Percentiles rank a stretch among this genome's conserved stretches.
These are phyloP conservation scores for Patella vulgata DNA, from an alignment of 1,140 invertebrate genomes.

Conservation along the genomic window DNA sequence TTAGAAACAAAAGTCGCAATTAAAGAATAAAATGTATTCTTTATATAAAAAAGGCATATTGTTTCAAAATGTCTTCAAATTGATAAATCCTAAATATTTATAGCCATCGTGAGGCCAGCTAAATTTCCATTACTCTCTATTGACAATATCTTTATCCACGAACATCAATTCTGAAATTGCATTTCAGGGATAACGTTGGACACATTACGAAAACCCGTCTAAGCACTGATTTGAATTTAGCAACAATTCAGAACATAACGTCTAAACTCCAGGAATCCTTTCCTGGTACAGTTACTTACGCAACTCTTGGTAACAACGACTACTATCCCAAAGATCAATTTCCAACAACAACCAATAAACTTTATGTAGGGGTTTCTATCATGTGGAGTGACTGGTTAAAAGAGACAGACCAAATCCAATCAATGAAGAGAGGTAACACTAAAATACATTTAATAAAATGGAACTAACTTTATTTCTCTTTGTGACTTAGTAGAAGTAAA, in stretches of 20 bases:
- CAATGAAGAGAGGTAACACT: conserved; percentile 44
- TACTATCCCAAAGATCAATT: conserved; percentile 53
- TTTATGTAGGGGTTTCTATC: conserved; percentile 43
- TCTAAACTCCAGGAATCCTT: conserved; percentile 31
- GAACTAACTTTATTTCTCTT: too few relatives aligned
- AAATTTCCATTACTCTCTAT: too few relatives aligned
- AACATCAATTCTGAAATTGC: too few relatives aligned
- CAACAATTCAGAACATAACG: conserved; percentile 47
- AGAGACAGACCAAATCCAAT: conserved; percentile 27
- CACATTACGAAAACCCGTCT: conserved; percentile 44
- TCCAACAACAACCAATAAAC: conserved; percentile 31
- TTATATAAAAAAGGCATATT: too few relatives aligned
- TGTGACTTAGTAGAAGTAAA: too few relatives aligned
- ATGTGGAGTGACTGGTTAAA: conserved; percentile 51
- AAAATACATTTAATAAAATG: too few relatives aligned
- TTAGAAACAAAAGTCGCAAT: too few relatives aligned
- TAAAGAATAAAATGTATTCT: too few relatives aligned
- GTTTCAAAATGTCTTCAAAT: too few relatives aligned
- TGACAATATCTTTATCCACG: too few relatives aligned
- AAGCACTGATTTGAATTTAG: conserved; percentile 39
- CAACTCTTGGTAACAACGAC: conserved; percentile 58
- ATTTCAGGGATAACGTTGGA: conserved; percentile 49
- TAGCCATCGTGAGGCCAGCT: too few relatives aligned
- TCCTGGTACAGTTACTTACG: conserved; percentile 33
- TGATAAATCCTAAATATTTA: too few relatives aligned